Evolutionary conservation across 2,888 invertebrate genomes (phyloP), one percentile per base, ranked within the genome.

Genomic region (Aphidoletes aphidimyza): DNA sequence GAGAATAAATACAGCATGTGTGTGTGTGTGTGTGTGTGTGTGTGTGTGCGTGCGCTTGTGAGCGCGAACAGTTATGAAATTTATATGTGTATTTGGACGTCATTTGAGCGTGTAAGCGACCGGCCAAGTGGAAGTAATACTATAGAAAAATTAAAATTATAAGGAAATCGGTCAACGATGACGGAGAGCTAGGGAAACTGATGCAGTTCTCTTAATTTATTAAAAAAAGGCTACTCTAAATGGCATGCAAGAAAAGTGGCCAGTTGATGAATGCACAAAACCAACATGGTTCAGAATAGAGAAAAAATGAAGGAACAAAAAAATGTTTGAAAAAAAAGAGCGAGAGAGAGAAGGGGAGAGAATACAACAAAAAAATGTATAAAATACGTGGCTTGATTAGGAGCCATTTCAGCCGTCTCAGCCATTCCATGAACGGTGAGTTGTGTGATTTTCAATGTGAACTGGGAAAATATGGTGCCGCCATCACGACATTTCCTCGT

Each of bases 121-220:
- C 69, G 69, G 69, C 14, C 30, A 14, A 69, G 69, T 69, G 69
- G 69, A 69, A 69, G 69, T 69, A 69, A 69, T 30, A n/a, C n/a
- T n/a, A 69, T 69, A 69, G 69, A 69, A 69, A 69, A 69, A 69
- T 69, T 14, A 30, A 69, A 69, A 69, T 69, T 69, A 69, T 69
- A 14, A 69, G 34, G 69, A 69, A 69, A 69, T 69, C 34, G 69
- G 69, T 69, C 69, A 69, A 69, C 69, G 34, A 69, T 69, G 69
- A 69, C 69, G 69, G 30, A 30, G 11, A 69, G 69, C 69, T 69
- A 69, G 34, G 69, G 69, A 69, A 69, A 69, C 30, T 69, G 69
- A 69, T 69, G 69, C 69, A 69, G 69, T 69, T 22, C 17, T 30
- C 54, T 54, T 54, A n/a, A n/a, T n/a, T n/a, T n/a, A n/a, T n/a